Percentiles rank a stretch among this genome's conserved stretches.
phyloP scores from a whole-genome alignment of 1,140 invertebrate species.

The Mizuhopecten yessoensis region DNA sequence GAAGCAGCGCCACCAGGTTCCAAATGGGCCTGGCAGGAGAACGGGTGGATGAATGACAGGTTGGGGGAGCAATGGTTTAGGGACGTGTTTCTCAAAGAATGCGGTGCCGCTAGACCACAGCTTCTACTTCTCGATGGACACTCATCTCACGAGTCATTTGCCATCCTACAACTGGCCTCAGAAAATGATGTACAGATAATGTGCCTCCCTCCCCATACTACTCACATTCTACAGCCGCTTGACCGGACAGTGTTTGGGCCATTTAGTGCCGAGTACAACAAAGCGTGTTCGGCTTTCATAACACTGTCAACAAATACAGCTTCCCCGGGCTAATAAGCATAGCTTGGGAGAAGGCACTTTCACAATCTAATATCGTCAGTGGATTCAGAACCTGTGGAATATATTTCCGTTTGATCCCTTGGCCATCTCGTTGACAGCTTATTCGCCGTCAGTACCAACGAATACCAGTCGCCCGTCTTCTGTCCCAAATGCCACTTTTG shows the following conservation, averaged over 20 bases:
- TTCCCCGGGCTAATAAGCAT: too few species aligned
- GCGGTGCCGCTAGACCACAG: too few species aligned
- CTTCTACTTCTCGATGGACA: slow-evolving; percentile 63
- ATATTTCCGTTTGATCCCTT: slow-evolving; percentile 43
- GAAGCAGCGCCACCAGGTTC: too few species aligned
- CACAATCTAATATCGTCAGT: slow-evolving; percentile 44
- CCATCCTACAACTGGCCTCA: slow-evolving; percentile 54
- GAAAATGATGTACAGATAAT: slow-evolving; percentile 63
- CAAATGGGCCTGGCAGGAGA: too few species aligned
- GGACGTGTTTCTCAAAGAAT: slow-evolving; percentile 56
- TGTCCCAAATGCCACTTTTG: background rate
- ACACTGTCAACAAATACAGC: slow-evolving; percentile 60
- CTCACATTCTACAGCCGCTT: too few species aligned
- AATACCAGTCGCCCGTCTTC: background rate
- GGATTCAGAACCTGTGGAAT: slow-evolving; percentile 54
- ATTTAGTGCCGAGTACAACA: too few species aligned
- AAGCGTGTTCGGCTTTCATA: too few species aligned
- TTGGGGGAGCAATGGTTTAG: slow-evolving; percentile 55
- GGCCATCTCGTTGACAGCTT: too few species aligned
- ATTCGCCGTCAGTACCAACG: too few species aligned
- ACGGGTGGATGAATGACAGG: slow-evolving; percentile 45
- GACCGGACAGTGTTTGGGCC: too few species aligned
- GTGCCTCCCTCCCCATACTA: too few species aligned
- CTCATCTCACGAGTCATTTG: slow-evolving; percentile 56
- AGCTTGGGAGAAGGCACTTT: too few species aligned